Percentiles rank a stretch among this genome's conserved stretches.
phyloP scores from a whole-genome alignment of 2,113 vertebrate species.

The Planiliza haematocheilus region DNA sequence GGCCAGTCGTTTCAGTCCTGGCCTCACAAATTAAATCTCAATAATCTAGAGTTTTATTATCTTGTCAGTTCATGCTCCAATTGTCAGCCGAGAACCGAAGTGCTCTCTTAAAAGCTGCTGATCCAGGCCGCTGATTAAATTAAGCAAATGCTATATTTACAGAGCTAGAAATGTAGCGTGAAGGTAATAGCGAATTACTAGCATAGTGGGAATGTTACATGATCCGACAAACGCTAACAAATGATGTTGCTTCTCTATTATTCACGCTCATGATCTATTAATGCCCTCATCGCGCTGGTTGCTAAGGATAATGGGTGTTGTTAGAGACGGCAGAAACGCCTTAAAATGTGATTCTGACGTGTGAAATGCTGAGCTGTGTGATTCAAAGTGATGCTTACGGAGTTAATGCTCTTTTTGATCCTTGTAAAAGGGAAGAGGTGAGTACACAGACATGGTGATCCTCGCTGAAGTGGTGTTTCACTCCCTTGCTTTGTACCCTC shows the following conservation, averaged over 20 bases:
- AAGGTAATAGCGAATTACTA: slow-evolving; percentile 4
- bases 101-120: too few species aligned
- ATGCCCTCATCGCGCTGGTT: too few species aligned
- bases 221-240: neutral
- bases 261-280: neutral
- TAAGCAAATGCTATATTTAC: slow-evolving; percentile 9
- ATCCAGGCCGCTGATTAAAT: too few species aligned
- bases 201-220: neutral
- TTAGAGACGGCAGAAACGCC: too few species aligned
- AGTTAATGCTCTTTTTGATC: too few species aligned
- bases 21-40: neutral
- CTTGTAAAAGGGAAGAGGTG: too few species aligned
- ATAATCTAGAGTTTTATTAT: neutral
- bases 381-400: too few species aligned
- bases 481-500: neutral
- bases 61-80: neutral
- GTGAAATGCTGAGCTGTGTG: too few species aligned
- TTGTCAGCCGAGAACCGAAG: neutral
- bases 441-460: too few species aligned
- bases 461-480: too few species aligned
- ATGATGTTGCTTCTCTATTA: neutral
- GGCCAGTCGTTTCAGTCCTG: neutral
- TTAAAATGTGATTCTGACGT: too few species aligned
- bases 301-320: too few species aligned
- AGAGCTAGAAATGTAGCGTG: slow-evolving; percentile 17